Percentiles rank a stretch among this genome's conserved stretches.
These are phyloP conservation scores for Folsomia candida DNA, from an alignment of 2,888 invertebrate species.

Conservation along the genomic window DNA sequence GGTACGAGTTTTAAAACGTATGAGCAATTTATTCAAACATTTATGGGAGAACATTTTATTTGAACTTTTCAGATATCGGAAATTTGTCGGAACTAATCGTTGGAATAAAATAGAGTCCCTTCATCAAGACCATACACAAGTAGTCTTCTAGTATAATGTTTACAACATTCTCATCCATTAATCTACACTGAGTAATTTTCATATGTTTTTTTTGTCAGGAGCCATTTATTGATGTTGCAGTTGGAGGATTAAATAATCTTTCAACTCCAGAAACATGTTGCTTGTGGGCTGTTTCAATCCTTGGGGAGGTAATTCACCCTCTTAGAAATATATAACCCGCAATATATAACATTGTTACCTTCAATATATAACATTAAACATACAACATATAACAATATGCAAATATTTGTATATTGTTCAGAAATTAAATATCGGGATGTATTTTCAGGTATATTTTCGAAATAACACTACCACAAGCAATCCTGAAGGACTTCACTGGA, in stretches of 20 bases:
- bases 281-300: slow-evolving; percentile 91
- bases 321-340: too few species aligned
- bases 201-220: slow-evolving; percentile 65
- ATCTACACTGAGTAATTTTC: too few species aligned
- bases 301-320: slow-evolving; percentile 68
- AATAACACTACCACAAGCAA: slow-evolving; percentile 74
- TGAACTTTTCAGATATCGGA: slow-evolving; percentile 77
- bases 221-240: slow-evolving; percentile 85
- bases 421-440: too few species aligned
- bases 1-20: too few species aligned
- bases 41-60: too few species aligned
- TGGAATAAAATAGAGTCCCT: slow-evolving; percentile 90
- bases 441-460: slow-evolving; percentile 82
- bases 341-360: too few species aligned
- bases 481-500: slow-evolving; percentile 87
- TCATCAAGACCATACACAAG: slow-evolving; percentile 81
- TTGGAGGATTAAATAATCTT: slow-evolving; percentile 74
- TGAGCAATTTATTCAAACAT: too few species aligned
- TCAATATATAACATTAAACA: too few species aligned
- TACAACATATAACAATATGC: too few species aligned
- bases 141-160: slow-evolving; percentile 50
- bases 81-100: slow-evolving; percentile 83
- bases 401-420: too few species aligned
- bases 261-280: slow-evolving; percentile 70
- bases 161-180: not conserved